phyloP scores from a whole-genome alignment of 2,113 vertebrate genomes.

The Porphyrio hochstetteri region DNA sequence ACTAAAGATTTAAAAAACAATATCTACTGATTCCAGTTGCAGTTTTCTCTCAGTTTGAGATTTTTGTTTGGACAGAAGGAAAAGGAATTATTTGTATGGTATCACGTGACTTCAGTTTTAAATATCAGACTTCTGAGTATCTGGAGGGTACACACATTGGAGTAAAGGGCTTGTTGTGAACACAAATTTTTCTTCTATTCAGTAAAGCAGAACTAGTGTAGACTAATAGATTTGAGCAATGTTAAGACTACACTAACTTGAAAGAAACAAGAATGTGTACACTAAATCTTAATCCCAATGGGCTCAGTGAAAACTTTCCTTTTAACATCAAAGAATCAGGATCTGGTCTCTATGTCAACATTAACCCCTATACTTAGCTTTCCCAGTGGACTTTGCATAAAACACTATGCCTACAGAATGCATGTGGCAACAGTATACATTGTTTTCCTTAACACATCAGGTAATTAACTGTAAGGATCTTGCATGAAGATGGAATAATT shows the following conservation, averaged over 20 bases:
- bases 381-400: slow-evolving; percentile 16
- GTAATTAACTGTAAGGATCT: background rate
- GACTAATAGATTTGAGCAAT: background rate
- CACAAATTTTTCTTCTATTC: background rate
- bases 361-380: slow-evolving; percentile 7
- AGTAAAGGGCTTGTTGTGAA: background rate
- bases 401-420: background rate
- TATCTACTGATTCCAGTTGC: background rate
- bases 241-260: background rate
- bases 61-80: background rate
- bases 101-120: background rate
- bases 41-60: background rate
- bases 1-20: background rate
- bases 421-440: background rate
- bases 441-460: background rate
- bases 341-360: slow-evolving; percentile 41
- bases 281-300: slow-evolving; percentile 18
- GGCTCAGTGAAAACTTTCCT: slow-evolving; percentile 24
- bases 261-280: slow-evolving; percentile 27
- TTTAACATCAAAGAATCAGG: slow-evolving; percentile 42
- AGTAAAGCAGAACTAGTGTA: background rate
- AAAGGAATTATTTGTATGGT: background rate
- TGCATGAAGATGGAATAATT: background rate
- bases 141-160: background rate
- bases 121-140: background rate